Evolutionary conservation across 2,797 vertebrate species (phyloP), one percentile per base, ranked within the genome.

Genomic region (Hoplostethus mediterraneus): DNA sequence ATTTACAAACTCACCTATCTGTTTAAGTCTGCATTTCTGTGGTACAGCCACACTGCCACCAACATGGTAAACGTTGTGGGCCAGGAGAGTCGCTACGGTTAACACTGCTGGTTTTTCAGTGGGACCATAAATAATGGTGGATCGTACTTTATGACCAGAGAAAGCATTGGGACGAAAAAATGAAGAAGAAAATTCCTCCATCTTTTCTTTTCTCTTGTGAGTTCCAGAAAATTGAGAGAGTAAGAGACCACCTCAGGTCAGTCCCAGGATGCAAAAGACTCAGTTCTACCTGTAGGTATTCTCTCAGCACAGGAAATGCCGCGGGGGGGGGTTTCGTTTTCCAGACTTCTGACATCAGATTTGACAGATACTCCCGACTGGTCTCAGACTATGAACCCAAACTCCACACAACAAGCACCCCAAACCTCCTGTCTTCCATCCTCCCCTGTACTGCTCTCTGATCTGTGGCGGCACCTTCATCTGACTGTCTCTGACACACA

Each of bases 21-120:
- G 94, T 38, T 87, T 89, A 73, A 96, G 87, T 67, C 86, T 90
- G 74, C 90, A 92, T 84, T 90, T 93, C 30, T 91, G 92, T 2
- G 95, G 93, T 36, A 94, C 82, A 2, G 90, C 95, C 87, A 96
- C 66, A 0, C 90, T 95, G 68, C 95, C 95, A 67, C 95, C 90
- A 78, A 96, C 85, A 10, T 92, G 93, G 85, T 86, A 94, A 55
- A 94, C 73, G 60, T 92, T 93, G 0, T 92, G 90, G 0, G 94
- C 95, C 87, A 95, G 84, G 5, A 95, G 74, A 3, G 90, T 89
- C n/a, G 93, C 89, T 0, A 87, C 87, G 9, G 80, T 89, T 55
- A 84, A 68, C 16, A 69, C 79, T 0, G 88, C 66, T 0, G 83
- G 79, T 48, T 88, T 90, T 51, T 84, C 88, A 16, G 51, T 64